Evolutionary conservation across 2,797 vertebrate genomes (phyloP), one percentile per base, ranked within the genome.

Genomic region (Chelmon rostratus): DNA sequence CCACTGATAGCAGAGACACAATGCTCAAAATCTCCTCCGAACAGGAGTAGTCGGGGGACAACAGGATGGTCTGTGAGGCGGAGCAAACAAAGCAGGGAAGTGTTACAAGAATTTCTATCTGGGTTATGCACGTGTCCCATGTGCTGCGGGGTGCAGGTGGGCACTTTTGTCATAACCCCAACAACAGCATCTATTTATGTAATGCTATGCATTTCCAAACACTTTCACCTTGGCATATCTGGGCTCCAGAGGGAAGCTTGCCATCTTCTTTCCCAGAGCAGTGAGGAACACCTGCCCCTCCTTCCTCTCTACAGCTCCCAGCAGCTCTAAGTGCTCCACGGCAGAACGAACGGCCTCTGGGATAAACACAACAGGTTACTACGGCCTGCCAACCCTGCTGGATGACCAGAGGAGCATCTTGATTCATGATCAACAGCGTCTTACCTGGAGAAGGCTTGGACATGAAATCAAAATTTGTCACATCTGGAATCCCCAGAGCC

Each of bases 381-480:
- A 47, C 1, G 1, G 1, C 31, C 16, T n/a, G 15, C 0, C 13
- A 16, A 13, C 15, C 1, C 13, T 3, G 2, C 50, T 3, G 8
- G 1, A 25, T 3, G 23, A 57, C 6, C 19, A 7, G 19, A 69
- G 5, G 38, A 13, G 3, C 21, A 44, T 1, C 68, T 25, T 6
- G 38, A 57, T 21, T 38, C 3, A 31, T 23, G 8, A 57, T 28
- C 38, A 33, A 21, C 1, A 0, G 46, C 52, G 10, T 72, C 91
- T 93, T 88, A 99, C 98, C 98, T 84, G 97, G 95, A 68, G 97
- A 98, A 0, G 98, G 98, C 83, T 97, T 99, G 70, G 98, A 98
- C 96, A 99, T 97, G 89, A 99, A 99, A 88, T 99, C 98, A 94
- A 99, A 99, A 81, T 97, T 97, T 67, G 97, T 96, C 78, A 99